Conservation (phyloP, 1,140 invertebrate species). For the Harpegnathos saltator region DNA sequence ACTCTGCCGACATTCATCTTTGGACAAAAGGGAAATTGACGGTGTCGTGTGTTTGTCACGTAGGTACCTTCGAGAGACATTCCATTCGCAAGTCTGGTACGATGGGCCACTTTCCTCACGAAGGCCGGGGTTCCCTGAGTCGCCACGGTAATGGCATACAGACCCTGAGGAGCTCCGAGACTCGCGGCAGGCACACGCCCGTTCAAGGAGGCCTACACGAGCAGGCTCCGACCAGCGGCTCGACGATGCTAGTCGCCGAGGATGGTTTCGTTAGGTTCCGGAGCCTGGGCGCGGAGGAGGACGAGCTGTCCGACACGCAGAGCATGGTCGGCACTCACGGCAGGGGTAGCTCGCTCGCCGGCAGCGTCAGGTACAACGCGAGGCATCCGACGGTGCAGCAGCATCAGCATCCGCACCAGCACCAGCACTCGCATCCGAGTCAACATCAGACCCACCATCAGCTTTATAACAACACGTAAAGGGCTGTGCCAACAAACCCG, state of each 20-base stretch:
- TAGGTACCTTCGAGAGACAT: constrained; percentile 84
- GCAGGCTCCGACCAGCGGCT: constrained; percentile 82
- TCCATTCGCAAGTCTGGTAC: constrained; percentile 85
- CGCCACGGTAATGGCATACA: constrained; percentile 83
- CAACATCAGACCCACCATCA: constrained; percentile 76
- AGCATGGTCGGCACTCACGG: constrained; percentile 81
- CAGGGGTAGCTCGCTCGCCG: constrained; percentile 81
- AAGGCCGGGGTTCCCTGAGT: constrained; percentile 84
- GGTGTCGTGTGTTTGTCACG: constrained; percentile 38
- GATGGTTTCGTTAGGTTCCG: constrained; percentile 94
- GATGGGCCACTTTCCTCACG: constrained; percentile 83
- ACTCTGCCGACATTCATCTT: too few species aligned
- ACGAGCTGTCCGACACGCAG: constrained; percentile 82
- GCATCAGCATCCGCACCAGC: constrained; percentile 73
- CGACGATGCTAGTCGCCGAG: constrained; percentile 92
- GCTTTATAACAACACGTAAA: constrained; percentile 79
- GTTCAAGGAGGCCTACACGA: constrained; percentile 77
- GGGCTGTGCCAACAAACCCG: constrained; percentile 49
- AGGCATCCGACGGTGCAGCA: constrained; percentile 78
- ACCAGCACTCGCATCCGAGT: constrained; percentile 72
- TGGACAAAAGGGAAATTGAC: not conserved
- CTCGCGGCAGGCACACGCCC: constrained; percentile 77
- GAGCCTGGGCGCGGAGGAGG: constrained; percentile 87
- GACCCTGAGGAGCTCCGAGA: constrained; percentile 78
- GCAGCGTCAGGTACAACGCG: constrained; percentile 82